Base-by-base conservation (phyloP, 2,888 invertebrate species). In the Periphyllus acericola region DNA sequence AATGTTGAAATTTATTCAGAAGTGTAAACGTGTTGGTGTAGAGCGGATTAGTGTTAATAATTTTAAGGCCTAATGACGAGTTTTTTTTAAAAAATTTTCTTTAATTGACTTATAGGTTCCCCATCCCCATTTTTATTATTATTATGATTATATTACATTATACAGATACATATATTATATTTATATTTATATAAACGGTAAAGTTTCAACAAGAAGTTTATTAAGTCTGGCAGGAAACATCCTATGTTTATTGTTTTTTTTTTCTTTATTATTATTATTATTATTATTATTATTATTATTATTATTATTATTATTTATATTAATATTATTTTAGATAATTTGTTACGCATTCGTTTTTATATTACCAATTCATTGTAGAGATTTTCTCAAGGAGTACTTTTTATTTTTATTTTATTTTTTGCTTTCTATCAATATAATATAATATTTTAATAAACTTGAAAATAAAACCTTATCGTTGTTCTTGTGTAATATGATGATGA, bases 271-370 rank as follows among this genome's bases (percentile, higher is more conserved):
- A n/a, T 82, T 34, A 46, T 60, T 79, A 17, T 36, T 82, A 29
- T 40, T 17, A 66, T 66, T 46, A 81, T 81, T 76, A n/a, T 60
- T 82, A 32, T 68, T 29, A 81, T 68, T 71, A 82, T 71, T 79
- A 71, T 71, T 74, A 83, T 83, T 74, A 72, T 83, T 83, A 29
- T 34, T 80, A 60, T 21, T 60, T 60, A 55, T 74, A 74, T 71
- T 85, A 71, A 68, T 85, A 85, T 71, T 83, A 74, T 83, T 74
- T 86, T 86, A 86, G 86, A 86, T 79, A 86, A 86, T 86, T 86
- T 86, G 86, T 86, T 86, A 86, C 79, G 86, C 36, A 72, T 86
- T 86, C 79, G 71, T 79, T 46, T 86, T 80, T 14, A 46, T 71
- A 76, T 79, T 71, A 78, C 76, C 55, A 76, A 66, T 84, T 75